These are phyloP conservation scores for Automeris io DNA, from an alignment of 2,888 invertebrate species.

Conservation along the genomic window DNA sequence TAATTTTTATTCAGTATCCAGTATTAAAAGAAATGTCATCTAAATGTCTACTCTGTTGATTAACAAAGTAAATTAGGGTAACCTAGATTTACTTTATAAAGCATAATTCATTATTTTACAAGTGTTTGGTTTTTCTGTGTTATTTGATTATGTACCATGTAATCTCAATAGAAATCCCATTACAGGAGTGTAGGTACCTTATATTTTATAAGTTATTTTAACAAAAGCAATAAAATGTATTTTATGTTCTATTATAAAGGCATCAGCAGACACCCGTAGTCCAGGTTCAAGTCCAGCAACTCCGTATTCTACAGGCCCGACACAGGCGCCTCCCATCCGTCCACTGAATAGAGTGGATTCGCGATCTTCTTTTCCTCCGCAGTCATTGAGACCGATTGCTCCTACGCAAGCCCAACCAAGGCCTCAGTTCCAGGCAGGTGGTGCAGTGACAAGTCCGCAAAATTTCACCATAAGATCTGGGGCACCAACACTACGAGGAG, in stretches of 20 bases:
- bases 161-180: too few species aligned
- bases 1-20: too few species aligned
- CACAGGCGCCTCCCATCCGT: conserved; percentile 47
- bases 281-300: conserved; percentile 39
- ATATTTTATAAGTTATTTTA: too few species aligned
- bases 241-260: conserved; percentile 47
- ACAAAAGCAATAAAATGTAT: too few species aligned
- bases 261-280: conserved; percentile 50
- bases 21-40: too few species aligned
- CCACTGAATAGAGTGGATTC: conserved; percentile 59
- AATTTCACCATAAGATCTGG: conserved; percentile 53
- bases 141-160: too few species aligned
- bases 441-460: conserved; percentile 49
- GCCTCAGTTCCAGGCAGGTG: conserved; percentile 67
- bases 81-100: too few species aligned
- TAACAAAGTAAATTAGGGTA: too few species aligned
- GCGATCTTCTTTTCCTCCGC: conserved; percentile 51
- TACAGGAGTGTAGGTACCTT: too few species aligned
- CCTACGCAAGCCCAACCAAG: conserved; percentile 43
- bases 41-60: too few species aligned
- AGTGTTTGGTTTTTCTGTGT: too few species aligned
- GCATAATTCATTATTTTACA: too few species aligned
- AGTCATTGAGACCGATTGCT: conserved; percentile 41
- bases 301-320: conserved; percentile 34
- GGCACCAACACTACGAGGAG: conserved; percentile 42